Percentiles rank a stretch among this genome's conserved stretches.
phyloP scores from a whole-genome alignment of 2,113 vertebrate genomes.

The Corythoichthys haematopterus region DNA sequence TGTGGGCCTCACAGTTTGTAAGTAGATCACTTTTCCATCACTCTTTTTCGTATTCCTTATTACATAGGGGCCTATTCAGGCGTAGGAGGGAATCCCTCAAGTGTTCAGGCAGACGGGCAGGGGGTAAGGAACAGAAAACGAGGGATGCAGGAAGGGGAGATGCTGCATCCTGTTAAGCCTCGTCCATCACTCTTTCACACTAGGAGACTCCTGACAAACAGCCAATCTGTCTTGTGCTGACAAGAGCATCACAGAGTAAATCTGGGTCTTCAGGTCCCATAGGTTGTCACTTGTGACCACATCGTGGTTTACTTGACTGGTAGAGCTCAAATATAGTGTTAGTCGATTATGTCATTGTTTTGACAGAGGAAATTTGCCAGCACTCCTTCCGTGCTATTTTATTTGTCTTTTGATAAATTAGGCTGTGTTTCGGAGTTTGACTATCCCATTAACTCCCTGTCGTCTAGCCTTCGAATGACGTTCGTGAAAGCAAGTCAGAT shows the following conservation, averaged over 20 bases:
- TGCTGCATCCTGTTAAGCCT: slow-evolving; percentile 69
- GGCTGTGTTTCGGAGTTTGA: too few species aligned
- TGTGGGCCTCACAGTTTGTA: slow-evolving; percentile 69
- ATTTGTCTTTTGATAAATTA: too few species aligned
- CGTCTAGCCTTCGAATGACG: too few species aligned
- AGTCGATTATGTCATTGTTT: too few species aligned
- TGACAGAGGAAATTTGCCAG: too few species aligned
- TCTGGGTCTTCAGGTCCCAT: background rate
- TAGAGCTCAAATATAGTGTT: too few species aligned
- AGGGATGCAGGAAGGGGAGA: slow-evolving; percentile 53
- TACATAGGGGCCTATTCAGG: slow-evolving; percentile 29
- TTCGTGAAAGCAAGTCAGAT: too few species aligned
- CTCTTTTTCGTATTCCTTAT: slow-evolving; percentile 47
- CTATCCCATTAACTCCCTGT: too few species aligned
- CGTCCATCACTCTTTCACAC: slow-evolving; percentile 64
- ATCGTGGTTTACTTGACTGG: background rate
- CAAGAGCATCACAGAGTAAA: background rate
- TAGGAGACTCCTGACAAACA: slow-evolving; percentile 55
- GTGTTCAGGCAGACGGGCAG: background rate
- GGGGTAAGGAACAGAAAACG: slow-evolving; percentile 47
- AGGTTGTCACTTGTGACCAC: background rate
- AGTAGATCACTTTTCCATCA: slow-evolving; percentile 70
- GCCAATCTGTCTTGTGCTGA: slow-evolving; percentile 60
- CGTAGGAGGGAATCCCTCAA: slow-evolving; percentile 27
- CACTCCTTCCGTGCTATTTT: too few species aligned